phyloP scores from a whole-genome alignment of 2,888 invertebrate genomes.

The Gasteruption jaculator region DNA sequence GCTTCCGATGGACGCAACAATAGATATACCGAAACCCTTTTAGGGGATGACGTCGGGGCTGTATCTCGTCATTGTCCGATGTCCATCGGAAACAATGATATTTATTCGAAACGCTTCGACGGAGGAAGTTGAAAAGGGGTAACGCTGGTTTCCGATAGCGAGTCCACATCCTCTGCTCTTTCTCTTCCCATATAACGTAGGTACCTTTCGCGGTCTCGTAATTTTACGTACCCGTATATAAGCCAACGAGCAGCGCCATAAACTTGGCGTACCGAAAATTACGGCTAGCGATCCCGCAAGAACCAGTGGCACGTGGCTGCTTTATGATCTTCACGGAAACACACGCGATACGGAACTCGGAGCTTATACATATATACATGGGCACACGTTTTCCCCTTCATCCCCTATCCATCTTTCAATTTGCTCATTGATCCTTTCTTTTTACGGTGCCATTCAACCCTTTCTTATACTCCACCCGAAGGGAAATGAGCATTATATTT shows the following conservation, averaged over 20 bases:
- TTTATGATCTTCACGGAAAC: conserved; percentile 27
- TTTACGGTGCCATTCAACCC: no score
- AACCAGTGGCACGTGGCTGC: conserved; percentile 23
- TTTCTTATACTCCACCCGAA: no score
- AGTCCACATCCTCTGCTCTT: conserved; percentile 6
- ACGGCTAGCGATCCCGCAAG: conserved; percentile 32
- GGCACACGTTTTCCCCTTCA: no score
- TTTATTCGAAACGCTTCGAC: conserved; percentile 22
- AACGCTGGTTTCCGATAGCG: neutral
- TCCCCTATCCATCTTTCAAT: no score
- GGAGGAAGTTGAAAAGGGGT: conserved; percentile 16
- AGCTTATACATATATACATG: no score
- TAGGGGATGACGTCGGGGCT: conserved; percentile 10
- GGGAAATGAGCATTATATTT: no score
- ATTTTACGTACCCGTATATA: conserved; percentile 24
- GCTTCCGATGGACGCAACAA: conserved; percentile 27
- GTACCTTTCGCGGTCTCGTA: conserved; percentile 4
- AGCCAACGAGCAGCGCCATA: conserved; percentile 30
- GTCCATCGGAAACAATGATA: conserved; percentile 22
- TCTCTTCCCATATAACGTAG: conserved; percentile 12
- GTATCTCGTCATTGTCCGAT: conserved; percentile 20
- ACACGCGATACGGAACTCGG: conserved; percentile 14
- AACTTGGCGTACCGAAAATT: conserved; percentile 41
- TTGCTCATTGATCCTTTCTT: no score
- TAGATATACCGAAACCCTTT: conserved; percentile 15